A percentile compares a stretch with the other conserved stretches of the same genome.
These are phyloP conservation scores for Hippocampus barbouri DNA, from an alignment of 2,113 vertebrate species.

Conservation along the genomic window DNA sequence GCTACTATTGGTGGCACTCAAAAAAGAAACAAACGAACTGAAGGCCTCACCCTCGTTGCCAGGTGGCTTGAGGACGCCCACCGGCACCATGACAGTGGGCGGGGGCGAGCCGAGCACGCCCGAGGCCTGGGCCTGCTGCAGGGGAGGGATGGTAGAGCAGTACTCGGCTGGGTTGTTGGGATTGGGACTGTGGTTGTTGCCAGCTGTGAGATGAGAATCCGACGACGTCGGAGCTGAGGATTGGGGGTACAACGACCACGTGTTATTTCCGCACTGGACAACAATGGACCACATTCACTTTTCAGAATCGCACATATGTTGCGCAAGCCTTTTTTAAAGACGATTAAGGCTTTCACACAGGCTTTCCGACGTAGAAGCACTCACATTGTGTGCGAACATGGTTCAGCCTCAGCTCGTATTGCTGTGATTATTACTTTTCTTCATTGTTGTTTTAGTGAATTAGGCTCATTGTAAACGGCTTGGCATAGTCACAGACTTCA, in stretches of 20 bases:
- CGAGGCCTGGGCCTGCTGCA: slow-evolving; percentile 97
- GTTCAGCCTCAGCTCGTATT: too few species aligned
- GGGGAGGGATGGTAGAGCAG: slow-evolving; percentile 97
- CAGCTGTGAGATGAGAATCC: slow-evolving; percentile 81
- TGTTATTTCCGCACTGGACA: background rate
- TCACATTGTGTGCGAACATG: too few species aligned
- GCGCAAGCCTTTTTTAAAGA: background rate
- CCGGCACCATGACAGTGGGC: slow-evolving; percentile 98
- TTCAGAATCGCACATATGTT: background rate
- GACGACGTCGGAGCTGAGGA: slow-evolving; percentile 80
- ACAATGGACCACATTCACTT: background rate
- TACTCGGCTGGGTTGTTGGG: slow-evolving; percentile 98
- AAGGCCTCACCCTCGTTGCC: slow-evolving; percentile 81
- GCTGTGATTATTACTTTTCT: too few species aligned
- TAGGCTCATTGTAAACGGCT: too few species aligned
- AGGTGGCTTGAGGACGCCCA: slow-evolving; percentile 92
- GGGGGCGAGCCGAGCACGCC: slow-evolving; percentile 93
- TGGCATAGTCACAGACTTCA: too few species aligned
- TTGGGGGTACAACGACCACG: background rate
- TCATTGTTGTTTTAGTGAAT: too few species aligned
- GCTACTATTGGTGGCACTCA: background rate
- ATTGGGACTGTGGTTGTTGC: slow-evolving; percentile 91
- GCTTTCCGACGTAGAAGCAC: background rate
- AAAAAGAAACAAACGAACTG: background rate
- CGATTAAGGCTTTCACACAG: background rate